Conservation (phyloP, 2,888 invertebrate species). For the Tromatobia lineatoria region DNA sequence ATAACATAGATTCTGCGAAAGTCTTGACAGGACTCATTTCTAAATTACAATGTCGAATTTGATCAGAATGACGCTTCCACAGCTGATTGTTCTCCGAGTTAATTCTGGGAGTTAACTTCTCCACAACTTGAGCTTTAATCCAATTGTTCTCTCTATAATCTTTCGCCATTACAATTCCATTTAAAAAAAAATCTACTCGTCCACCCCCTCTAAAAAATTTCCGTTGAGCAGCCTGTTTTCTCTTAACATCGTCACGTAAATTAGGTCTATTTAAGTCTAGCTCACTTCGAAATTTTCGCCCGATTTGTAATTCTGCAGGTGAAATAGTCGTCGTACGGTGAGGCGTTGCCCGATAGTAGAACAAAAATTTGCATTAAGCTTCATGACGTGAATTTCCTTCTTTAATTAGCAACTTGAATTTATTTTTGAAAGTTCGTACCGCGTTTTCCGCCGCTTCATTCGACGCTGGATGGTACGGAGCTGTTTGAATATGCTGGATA, state of each 20-base stretch:
- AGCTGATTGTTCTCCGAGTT: background rate
- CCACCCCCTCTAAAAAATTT: conserved; percentile 53
- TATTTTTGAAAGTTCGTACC: conserved; percentile 38
- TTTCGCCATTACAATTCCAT: conserved; percentile 60
- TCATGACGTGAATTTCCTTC: background rate
- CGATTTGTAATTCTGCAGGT: conserved; percentile 48
- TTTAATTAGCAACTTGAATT: conserved; percentile 29
- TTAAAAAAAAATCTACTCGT: conserved; percentile 40
- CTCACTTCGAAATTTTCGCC: conserved; percentile 20
- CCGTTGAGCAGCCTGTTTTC: conserved; percentile 39
- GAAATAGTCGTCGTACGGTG: conserved; percentile 45
- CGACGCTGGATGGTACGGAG: conserved; percentile 56
- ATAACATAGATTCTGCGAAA: no score
- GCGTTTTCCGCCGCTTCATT: conserved; percentile 61
- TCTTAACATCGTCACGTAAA: conserved; percentile 26
- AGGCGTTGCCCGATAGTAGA: conserved; percentile 36
- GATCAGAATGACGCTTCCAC: conserved; percentile 12
- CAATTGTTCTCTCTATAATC: conserved; percentile 49
- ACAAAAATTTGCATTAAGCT: background rate
- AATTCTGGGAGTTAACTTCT: conserved; percentile 53
- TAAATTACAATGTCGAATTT: background rate
- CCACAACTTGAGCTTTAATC: conserved; percentile 40
- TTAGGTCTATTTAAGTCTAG: conserved; percentile 40
- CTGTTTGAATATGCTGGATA: conserved; percentile 31
- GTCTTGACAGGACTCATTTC: background rate